These are phyloP conservation scores for Pangasius djambal DNA, from an alignment of 2,797 vertebrate species.

Conservation along the genomic window DNA sequence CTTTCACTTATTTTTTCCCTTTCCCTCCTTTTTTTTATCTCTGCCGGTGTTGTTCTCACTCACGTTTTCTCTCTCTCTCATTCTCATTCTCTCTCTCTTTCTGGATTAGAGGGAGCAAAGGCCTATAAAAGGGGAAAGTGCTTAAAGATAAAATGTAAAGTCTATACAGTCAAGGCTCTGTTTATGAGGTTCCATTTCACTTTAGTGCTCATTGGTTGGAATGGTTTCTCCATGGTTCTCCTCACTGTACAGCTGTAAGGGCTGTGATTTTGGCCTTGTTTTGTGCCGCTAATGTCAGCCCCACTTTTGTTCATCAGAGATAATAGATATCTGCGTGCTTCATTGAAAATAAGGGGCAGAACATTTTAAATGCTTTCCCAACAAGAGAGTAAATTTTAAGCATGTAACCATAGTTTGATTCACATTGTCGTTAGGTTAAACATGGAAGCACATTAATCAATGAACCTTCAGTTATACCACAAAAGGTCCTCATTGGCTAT, in stretches of 20 bases:
- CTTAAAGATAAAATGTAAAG: slow-evolving; percentile 98
- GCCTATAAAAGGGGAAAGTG: slow-evolving; percentile 94
- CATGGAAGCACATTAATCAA: slow-evolving; percentile 34
- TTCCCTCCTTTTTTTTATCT: slow-evolving; percentile 39
- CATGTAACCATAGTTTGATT: slow-evolving; percentile 18
- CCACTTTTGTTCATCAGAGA: slow-evolving; percentile 60
- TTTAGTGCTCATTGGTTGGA: slow-evolving; percentile 91
- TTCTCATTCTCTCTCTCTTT: slow-evolving; percentile 42
- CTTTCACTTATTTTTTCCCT: slow-evolving; percentile 11
- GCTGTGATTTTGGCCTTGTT: slow-evolving; percentile 66
- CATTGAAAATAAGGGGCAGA: slow-evolving; percentile 19
- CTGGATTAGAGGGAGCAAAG: slow-evolving; percentile 84
- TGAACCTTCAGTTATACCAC: slow-evolving; percentile 36
- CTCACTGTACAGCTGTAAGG: slow-evolving; percentile 64
- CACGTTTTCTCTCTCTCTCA: slow-evolving; percentile 56
- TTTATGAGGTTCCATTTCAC: slow-evolving; percentile 97
- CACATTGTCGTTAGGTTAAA: slow-evolving; percentile 32
- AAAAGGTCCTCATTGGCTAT: slow-evolving; percentile 43
- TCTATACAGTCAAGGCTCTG: slow-evolving; percentile 94
- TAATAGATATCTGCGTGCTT: slow-evolving; percentile 50
- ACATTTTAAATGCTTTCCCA: slow-evolving; percentile 25
- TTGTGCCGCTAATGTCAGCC: slow-evolving; percentile 65
- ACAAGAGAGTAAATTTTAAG: slow-evolving; percentile 36
- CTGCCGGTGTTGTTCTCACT: slow-evolving; percentile 68
- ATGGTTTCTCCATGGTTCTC: slow-evolving; percentile 77